phyloP scores from a whole-genome alignment of 2,797 vertebrate species.

The Bufotes viridis region DNA sequence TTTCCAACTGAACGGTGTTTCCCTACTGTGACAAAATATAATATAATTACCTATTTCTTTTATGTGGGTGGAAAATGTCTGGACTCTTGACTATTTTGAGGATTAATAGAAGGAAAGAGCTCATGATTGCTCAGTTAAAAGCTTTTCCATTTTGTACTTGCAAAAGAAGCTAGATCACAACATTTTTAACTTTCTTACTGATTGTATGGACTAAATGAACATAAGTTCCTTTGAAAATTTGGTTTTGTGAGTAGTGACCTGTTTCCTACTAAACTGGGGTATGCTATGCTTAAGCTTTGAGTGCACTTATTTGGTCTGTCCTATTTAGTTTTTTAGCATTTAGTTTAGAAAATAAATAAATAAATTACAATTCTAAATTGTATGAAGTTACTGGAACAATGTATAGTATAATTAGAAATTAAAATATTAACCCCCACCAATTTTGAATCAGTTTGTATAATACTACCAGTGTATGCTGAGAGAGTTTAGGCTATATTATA shows the following conservation, averaged over 20 bases:
- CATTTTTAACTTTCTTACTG: conserved; percentile 3
- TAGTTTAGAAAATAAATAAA: background rate
- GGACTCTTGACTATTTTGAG: conserved; percentile 54
- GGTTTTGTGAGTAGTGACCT: background rate
- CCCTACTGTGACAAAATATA: conserved; percentile 37
- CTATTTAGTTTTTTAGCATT: background rate
- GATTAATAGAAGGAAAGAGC: conserved; percentile 48
- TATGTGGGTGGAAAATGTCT: conserved; percentile 34
- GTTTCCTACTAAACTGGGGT: background rate
- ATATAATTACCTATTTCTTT: conserved; percentile 40
- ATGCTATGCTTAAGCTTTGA: background rate
- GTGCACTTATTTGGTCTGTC: background rate
- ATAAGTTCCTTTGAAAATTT: background rate
- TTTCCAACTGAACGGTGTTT: conserved; percentile 35
- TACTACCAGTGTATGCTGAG: background rate
- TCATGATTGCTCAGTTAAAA: conserved; percentile 47
- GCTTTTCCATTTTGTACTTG: background rate
- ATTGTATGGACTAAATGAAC: background rate
- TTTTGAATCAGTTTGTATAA: background rate
- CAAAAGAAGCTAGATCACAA: background rate
- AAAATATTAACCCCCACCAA: too few relatives aligned
- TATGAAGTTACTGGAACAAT: background rate
- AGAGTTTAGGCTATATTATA: too few relatives aligned
- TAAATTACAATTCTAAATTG: too few relatives aligned
- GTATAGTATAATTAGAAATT: background rate